Conservation (phyloP, 2,888 invertebrate genomes). For the Sarcophaga variegata region DNA sequence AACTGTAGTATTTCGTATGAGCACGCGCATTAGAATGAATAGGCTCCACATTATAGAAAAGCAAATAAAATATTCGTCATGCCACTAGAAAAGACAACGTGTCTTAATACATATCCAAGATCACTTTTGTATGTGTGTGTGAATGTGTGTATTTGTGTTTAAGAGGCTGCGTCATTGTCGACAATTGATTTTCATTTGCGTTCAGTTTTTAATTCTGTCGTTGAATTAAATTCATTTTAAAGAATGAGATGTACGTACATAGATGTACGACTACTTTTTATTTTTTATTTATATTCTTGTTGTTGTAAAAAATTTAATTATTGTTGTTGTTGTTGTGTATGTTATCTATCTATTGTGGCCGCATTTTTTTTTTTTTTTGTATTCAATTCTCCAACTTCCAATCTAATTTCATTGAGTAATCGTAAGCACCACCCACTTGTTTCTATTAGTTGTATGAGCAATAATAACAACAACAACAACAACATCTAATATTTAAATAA, state of each 20-base stretch:
- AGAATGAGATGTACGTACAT: background rate
- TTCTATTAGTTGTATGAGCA: slow-evolving; percentile 49
- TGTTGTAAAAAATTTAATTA: background rate
- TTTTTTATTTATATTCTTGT: slow-evolving; percentile 7
- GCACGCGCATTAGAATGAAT: slow-evolving; percentile 44
- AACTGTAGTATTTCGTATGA: background rate
- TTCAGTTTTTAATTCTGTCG: background rate
- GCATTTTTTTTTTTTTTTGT: background rate
- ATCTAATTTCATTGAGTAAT: slow-evolving; percentile 60
- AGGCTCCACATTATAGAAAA: background rate
- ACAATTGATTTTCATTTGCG: slow-evolving; percentile 30
- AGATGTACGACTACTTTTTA: slow-evolving; percentile 2
- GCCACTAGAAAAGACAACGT: background rate
- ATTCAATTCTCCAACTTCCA: slow-evolving; percentile 62
- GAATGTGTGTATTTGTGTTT: background rate
- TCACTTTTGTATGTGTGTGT: slow-evolving; percentile 8
- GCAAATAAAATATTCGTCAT: background rate
- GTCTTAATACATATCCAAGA: slow-evolving; percentile 35
- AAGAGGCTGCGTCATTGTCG: slow-evolving; percentile 13
- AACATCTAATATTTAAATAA: too few species aligned
- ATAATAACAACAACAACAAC: background rate
- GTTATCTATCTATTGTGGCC: background rate
- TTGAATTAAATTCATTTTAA: background rate
- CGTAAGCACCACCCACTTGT: slow-evolving; percentile 68
- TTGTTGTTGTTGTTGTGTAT: slow-evolving; percentile 23